Percentiles rank a stretch among this genome's conserved stretches.
Evolutionary conservation across 2,113 vertebrate species (phyloP).

Genomic region (Pogonocichla stellata): DNA sequence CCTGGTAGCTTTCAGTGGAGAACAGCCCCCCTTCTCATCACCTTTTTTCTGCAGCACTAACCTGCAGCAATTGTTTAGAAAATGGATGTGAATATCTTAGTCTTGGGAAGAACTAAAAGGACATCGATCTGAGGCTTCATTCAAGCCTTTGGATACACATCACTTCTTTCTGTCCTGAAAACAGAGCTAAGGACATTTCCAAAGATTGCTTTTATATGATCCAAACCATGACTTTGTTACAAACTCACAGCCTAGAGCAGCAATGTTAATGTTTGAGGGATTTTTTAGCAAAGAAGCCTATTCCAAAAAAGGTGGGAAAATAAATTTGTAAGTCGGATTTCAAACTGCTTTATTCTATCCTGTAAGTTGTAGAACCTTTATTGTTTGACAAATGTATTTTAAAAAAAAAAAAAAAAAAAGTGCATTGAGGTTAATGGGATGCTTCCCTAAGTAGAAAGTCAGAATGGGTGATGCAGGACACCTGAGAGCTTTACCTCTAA

Average conservation of each 20-base stretch:
- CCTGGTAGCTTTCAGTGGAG: not conserved
- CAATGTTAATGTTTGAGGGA: not conserved
- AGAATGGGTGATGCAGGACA: not conserved
- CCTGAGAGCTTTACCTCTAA: not conserved
- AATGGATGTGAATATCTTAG: not conserved
- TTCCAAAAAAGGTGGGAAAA: not conserved
- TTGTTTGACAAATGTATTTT: not conserved
- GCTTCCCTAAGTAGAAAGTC: not conserved
- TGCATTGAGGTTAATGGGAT: not conserved
- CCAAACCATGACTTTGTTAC: not conserved
- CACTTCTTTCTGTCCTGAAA: not conserved
- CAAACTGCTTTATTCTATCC: not conserved
- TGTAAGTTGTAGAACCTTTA: not conserved
- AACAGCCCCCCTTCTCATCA: not conserved
- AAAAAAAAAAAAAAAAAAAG: not conserved
- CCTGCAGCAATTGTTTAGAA: not conserved
- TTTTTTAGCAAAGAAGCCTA: not conserved
- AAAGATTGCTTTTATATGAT: not conserved
- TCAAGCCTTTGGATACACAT: not conserved
- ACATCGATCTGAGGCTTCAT: not conserved
- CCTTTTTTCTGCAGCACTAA: not conserved
- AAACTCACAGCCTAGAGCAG: not conserved
- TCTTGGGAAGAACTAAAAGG: not conserved
- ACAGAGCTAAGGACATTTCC: not conserved
- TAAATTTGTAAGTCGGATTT: not conserved